Conservation (phyloP, 2,888 invertebrate species). For the Ametastegia equiseti region DNA sequence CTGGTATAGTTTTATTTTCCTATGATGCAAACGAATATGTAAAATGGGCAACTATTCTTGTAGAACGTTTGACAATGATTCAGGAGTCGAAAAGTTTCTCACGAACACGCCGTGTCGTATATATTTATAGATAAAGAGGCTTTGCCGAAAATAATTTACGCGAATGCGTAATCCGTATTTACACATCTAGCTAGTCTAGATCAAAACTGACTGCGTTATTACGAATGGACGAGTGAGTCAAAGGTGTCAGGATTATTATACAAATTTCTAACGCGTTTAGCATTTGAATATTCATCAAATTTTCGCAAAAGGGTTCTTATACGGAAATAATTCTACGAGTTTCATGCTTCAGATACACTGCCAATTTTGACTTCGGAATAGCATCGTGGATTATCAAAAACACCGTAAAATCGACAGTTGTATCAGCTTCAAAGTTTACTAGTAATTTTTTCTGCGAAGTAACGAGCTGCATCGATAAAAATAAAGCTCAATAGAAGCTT, state of each 20-base stretch:
- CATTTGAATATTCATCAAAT: neutral
- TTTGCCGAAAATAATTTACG: constrained; percentile 16
- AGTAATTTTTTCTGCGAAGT: neutral
- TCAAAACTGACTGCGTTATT: neutral
- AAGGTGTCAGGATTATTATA: neutral
- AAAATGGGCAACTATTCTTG: constrained; percentile 5
- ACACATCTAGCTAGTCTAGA: neutral
- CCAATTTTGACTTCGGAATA: neutral
- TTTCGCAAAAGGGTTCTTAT: neutral
- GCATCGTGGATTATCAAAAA: neutral
- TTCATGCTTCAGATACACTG: neutral
- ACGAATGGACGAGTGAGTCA: neutral
- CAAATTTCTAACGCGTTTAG: neutral
- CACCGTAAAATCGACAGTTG: constrained; percentile 12
- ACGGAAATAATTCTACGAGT: neutral
- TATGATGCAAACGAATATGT: neutral
- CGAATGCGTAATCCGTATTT: neutral
- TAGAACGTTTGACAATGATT: constrained; percentile 27
- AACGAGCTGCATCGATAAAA: neutral
- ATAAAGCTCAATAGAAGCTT: constrained; percentile 20
- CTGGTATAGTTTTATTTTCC: too few relatives aligned
- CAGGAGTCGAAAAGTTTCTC: neutral
- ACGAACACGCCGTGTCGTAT: neutral
- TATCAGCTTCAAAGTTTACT: neutral
- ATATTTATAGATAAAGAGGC: neutral